Evolutionary conservation across 2,888 invertebrate genomes (phyloP), one percentile per base, ranked within the genome.

Genomic region (Eueremaeus valkanovi): DNA sequence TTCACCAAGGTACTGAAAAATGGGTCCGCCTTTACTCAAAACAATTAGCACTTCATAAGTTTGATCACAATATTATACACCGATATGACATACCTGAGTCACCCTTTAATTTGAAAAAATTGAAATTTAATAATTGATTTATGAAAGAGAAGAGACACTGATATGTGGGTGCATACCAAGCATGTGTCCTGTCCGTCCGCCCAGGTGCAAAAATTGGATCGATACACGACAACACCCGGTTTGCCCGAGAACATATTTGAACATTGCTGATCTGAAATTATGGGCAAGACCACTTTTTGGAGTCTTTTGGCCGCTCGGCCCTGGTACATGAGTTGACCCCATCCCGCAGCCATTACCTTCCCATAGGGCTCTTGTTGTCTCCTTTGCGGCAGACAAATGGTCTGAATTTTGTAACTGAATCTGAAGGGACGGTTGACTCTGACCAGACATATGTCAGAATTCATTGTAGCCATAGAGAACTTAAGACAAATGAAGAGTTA

Each of bases 371-470:
- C 58, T 3, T 1, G 13, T 1, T 13, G 8, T 13, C 1, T 27
- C 1, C 1, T 16, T 16, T 89, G 40, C 1, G 81, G 81, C 42
- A 81, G 70, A 75, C 81, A 81, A 29, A 81, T 78, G 0, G 80
- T 77, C 36, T 78, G 76, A 13, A 81, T 77, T 66, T 77, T 75
- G 6, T 87, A 86, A 68, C 88, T 88, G 24, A 91, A 85, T 80
- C 91, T 90, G 0, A 92, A 90, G 33, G 92, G 88, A 81, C 89
- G 88, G 0, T 90, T 90, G 78, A 94, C 86, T 82, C 92, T 92
- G 90, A 94, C 90, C 76, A 94, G 83, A 5, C 93, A 93, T 89
- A 79, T 78, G 51, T 79, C 79, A 13, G 13, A 74, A 27, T 40
- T 74, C 24, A 58, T 27, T 58, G 11, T 29, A 16, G 1, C 11